Evolutionary conservation across 2,113 vertebrate species (phyloP), one percentile per base, ranked within the genome.

Genomic region (Gracilinanus agilis): DNA sequence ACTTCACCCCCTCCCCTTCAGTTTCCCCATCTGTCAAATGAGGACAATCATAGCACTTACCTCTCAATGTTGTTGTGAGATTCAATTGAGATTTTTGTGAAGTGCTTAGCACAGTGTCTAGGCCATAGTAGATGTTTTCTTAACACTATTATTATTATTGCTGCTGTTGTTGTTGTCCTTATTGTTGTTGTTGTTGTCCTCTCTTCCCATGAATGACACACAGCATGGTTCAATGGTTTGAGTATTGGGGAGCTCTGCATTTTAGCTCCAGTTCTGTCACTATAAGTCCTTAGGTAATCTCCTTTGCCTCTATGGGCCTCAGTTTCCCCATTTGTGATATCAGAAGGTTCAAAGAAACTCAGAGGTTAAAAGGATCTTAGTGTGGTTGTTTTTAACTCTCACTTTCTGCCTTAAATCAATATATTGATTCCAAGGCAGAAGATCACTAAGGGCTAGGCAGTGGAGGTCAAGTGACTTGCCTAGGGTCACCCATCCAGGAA

Each of bases 211-310:
- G 67, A 83, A 34, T 83, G 7, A 5, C 7, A 21, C 34, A 75
- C 61, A n/a, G 29, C 29, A 67, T 34, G 67, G n/a, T 40, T 83
- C 67, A 93, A 91, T 56, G 44, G 44, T 34, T 24, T 0, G 9
- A 54, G 24, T 7, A 0, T 13, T 0, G 1, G 23, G n/a, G 7
- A 83, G 6, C 19, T 7, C 40, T 55, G 90, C 7, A 24, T 29
- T 55, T 67, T 2, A 0, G 44, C 53, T 19, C 58, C 40, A 83
- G 2, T 56, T 53, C 19, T 88, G 6, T 24, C 21, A 9, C 94
- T 91, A 49, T 88, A 40, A 61, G 55, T 44, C 13, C 27, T 49
- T 3, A 54, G 61, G 53, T 44, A 90, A 75, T 44, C 88, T 4
- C 6, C 75, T 90, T 49, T 61, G 0, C 53, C 16, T 54, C 54